Conservation (phyloP, 2,113 vertebrate species). For the Ameiurus melas region DNA sequence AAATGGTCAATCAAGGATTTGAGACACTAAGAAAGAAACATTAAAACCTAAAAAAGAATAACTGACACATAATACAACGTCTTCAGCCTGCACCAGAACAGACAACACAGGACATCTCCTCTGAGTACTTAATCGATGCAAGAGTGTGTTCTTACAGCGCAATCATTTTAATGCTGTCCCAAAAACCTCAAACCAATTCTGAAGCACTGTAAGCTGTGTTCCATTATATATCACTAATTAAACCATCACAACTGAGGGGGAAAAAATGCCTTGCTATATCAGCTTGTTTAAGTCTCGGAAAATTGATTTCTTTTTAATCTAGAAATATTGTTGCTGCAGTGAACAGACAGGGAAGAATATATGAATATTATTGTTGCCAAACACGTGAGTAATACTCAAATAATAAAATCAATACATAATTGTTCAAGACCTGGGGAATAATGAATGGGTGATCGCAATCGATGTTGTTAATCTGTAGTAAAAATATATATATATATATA, state of each 20-base stretch:
- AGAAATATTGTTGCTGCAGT: constrained; percentile 5
- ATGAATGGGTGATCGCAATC: neutral
- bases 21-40: neutral
- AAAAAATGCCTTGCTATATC: neutral
- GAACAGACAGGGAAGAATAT: neutral
- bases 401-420: constrained; percentile 7
- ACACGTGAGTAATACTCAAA: neutral
- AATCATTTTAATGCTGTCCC: constrained; percentile 24
- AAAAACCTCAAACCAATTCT: constrained; percentile 19
- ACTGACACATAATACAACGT: neutral
- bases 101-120: constrained; percentile 13
- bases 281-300: neutral
- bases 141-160: neutral
- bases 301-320: neutral
- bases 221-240: constrained; percentile 21
- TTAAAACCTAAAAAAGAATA: neutral
- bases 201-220: neutral
- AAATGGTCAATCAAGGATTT: neutral
- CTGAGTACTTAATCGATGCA: constrained; percentile 25
- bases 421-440: neutral
- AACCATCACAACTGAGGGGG: neutral
- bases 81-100: constrained; percentile 1
- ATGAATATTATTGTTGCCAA: neutral
- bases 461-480: neutral
- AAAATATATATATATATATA: too few relatives aligned